Percentiles rank a stretch among this genome's conserved stretches.
Conservation (phyloP, 2,888 invertebrate genomes). For the Lucinisca nassula region DNA sequence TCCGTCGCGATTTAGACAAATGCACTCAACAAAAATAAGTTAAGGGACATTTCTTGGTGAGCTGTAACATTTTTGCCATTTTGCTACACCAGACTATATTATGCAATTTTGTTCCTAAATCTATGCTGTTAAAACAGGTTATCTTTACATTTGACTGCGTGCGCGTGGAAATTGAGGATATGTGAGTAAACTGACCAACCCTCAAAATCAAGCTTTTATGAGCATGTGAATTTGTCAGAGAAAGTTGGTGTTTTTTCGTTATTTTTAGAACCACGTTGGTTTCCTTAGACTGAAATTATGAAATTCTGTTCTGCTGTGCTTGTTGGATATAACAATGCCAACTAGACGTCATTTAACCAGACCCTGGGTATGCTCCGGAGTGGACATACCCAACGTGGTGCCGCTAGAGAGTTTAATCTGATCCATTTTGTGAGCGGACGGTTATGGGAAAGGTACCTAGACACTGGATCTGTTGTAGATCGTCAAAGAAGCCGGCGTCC, state of each 20-base stretch:
- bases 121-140: too few species aligned
- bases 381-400: neutral
- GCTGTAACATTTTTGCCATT: too few species aligned
- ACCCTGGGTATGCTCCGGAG: neutral
- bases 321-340: neutral
- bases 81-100: too few species aligned
- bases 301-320: neutral
- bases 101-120: too few species aligned
- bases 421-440: neutral
- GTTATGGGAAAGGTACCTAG: conserved; percentile 7
- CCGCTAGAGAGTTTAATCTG: neutral
- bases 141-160: too few species aligned
- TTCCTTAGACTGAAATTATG: too few species aligned
- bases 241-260: neutral
- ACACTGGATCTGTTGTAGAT: conserved; percentile 7
- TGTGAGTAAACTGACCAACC: neutral
- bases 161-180: too few species aligned
- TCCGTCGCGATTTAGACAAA: too few species aligned
- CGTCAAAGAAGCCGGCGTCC: neutral
- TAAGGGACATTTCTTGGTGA: too few species aligned
- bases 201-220: neutral
- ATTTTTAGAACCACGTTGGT: neutral
- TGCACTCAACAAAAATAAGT: too few species aligned
- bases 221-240: neutral
- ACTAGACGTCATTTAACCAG: neutral